phyloP scores from a whole-genome alignment of 2,797 vertebrate species.

The Takifugu rubripes region DNA sequence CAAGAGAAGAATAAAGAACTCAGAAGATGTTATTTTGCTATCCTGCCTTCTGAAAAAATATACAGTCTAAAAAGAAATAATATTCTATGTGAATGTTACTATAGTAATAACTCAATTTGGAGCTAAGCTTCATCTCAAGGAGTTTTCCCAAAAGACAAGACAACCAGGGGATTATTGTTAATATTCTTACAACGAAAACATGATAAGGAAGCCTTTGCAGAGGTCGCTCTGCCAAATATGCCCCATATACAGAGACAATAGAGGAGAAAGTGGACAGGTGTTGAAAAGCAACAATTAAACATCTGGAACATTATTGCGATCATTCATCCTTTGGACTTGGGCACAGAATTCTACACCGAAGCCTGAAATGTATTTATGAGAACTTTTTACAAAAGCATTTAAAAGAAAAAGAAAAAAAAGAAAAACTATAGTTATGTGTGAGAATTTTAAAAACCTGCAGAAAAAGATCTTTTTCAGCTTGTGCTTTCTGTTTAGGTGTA shows the following conservation, averaged over 20 bases:
- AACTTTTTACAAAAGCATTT: conserved; percentile 75
- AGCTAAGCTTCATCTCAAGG: conserved; percentile 56
- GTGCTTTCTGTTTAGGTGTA: conserved; percentile 80
- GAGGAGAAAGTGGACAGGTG: conserved; percentile 39
- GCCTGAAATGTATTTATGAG: conserved; percentile 93
- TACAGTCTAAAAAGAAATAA: conserved; percentile 61
- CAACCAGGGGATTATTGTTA: conserved; percentile 47
- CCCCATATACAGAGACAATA: conserved; percentile 32
- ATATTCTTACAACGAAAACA: conserved; percentile 28
- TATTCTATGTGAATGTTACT: conserved; percentile 78
- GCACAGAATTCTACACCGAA: conserved; percentile 73
- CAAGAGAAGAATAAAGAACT: conserved; percentile 46
- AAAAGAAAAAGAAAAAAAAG: conserved; percentile 55
- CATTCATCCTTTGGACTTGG: conserved; percentile 53
- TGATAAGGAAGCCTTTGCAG: conserved; percentile 40
- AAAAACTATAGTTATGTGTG: conserved; percentile 82
- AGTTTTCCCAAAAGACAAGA: conserved; percentile 65
- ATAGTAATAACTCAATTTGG: conserved; percentile 71
- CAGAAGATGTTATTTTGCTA: conserved; percentile 79
- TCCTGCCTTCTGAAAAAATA: conserved; percentile 74
- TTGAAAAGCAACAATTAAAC: conserved; percentile 43
- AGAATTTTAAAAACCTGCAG: conserved; percentile 33
- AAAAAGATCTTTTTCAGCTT: conserved; percentile 62
- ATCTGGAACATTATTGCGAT: conserved; percentile 48
- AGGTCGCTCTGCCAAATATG: conserved; percentile 75